These are phyloP conservation scores for Acanthornis magna DNA, from an alignment of 2,797 vertebrate species.

Conservation along the genomic window DNA sequence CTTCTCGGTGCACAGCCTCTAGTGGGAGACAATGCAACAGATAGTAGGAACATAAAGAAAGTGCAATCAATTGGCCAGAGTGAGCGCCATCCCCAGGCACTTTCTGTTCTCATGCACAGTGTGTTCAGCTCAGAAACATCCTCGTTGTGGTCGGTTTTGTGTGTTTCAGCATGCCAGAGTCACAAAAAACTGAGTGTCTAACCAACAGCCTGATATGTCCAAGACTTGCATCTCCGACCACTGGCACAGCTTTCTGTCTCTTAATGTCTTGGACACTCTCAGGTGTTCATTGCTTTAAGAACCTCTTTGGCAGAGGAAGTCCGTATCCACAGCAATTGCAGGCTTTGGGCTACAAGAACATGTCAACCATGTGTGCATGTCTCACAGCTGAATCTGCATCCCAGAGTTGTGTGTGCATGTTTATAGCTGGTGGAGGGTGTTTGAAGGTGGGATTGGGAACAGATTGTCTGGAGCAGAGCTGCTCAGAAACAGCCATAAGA, in stretches of 20 bases:
- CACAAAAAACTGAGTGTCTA: background rate
- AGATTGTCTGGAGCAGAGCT: background rate
- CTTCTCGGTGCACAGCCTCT: background rate
- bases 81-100: accelerated
- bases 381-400: background rate
- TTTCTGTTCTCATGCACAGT: background rate
- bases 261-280: background rate
- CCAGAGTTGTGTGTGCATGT: background rate
- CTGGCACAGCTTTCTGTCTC: background rate
- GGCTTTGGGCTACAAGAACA: background rate
- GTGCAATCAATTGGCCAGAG: accelerated
- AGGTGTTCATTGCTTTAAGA: background rate
- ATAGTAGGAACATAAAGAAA: background rate
- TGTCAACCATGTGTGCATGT: accelerated
- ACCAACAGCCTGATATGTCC: background rate
- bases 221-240: background rate
- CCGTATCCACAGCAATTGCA: background rate
- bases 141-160: background rate
- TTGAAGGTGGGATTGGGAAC: background rate
- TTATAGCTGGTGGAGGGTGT: background rate
- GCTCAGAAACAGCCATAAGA: background rate
- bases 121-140: background rate
- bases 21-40: background rate
- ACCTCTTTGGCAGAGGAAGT: background rate
- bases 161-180: background rate